Evolutionary conservation across 2,797 vertebrate genomes (phyloP).

Genomic region (Garrulus glandarius): DNA sequence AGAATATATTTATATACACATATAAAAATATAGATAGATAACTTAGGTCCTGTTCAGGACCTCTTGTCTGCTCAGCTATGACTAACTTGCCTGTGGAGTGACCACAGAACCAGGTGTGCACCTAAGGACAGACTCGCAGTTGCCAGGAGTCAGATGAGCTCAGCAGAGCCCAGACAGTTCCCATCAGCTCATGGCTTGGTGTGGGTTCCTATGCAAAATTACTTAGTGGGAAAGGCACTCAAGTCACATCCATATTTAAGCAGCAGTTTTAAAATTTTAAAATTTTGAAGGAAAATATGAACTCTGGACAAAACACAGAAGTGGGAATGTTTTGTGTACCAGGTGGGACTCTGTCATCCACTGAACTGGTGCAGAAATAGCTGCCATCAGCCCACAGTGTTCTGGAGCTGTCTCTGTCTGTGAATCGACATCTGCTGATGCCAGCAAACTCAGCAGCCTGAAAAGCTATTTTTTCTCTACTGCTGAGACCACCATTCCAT

Average conservation of each 20-base stretch:
- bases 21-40: neutral
- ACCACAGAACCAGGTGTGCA: neutral
- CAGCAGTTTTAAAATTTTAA: neutral
- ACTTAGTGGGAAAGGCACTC: neutral
- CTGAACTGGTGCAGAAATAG: neutral
- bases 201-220: neutral
- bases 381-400: neutral
- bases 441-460: neutral
- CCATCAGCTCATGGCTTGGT: neutral
- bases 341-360: neutral
- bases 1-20: neutral
- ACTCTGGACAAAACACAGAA: neutral
- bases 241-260: accelerated
- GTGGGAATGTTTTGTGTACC: neutral
- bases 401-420: neutral
- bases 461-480: slow-evolving; percentile 21
- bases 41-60: neutral
- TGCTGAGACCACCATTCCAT: slow-evolving; percentile 28
- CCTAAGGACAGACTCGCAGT: accelerated
- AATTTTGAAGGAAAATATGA: neutral
- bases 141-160: neutral
- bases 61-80: neutral
- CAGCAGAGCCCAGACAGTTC: neutral
- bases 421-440: neutral
- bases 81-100: neutral